These are phyloP conservation scores for Sitophilus oryzae DNA, from an alignment of 1,140 invertebrate species.

Conservation along the genomic window DNA sequence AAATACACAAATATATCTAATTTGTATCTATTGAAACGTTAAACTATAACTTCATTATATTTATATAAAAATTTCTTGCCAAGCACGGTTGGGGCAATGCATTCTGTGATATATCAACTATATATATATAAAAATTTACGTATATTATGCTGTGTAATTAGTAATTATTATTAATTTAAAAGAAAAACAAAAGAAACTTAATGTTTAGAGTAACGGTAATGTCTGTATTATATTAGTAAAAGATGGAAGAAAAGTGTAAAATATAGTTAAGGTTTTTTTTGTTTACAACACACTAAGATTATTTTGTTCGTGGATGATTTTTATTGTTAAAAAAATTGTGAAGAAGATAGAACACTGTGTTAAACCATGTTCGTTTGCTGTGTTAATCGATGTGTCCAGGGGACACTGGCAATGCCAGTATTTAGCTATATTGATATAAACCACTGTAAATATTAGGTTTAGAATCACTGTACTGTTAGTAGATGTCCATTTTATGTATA, in stretches of 20 bases:
- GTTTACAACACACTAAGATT: too few relatives aligned
- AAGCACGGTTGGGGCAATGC: conserved; percentile 44
- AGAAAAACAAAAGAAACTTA: conserved; percentile 23
- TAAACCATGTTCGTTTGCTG: conserved; percentile 35
- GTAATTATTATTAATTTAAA: conserved; percentile 26
- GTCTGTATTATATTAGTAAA: conserved; percentile 35
- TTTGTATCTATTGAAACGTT: not conserved
- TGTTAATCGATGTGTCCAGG: conserved; percentile 37
- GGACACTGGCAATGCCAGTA: conserved; percentile 40
- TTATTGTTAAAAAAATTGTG: conserved; percentile 2
- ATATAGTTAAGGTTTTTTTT: conserved; percentile 14
- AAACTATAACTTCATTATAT: too few relatives aligned
- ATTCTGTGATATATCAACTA: conserved; percentile 44
- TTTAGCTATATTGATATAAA: conserved; percentile 35
- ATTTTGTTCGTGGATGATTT: not conserved
- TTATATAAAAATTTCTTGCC: conserved; percentile 23
- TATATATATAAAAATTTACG: conserved; percentile 29
- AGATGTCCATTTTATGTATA: conserved; percentile 35
- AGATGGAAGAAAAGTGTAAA: conserved; percentile 9
- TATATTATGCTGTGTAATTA: conserved; percentile 36
- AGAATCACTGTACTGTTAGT: conserved; percentile 37
- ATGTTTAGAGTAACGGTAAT: conserved; percentile 20
- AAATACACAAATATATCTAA: not conserved
- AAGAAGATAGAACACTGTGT: conserved; percentile 1
- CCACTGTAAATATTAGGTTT: conserved; percentile 33